phyloP scores from a whole-genome alignment of 2,888 invertebrate species.

The Leptogaster cylindrica region DNA sequence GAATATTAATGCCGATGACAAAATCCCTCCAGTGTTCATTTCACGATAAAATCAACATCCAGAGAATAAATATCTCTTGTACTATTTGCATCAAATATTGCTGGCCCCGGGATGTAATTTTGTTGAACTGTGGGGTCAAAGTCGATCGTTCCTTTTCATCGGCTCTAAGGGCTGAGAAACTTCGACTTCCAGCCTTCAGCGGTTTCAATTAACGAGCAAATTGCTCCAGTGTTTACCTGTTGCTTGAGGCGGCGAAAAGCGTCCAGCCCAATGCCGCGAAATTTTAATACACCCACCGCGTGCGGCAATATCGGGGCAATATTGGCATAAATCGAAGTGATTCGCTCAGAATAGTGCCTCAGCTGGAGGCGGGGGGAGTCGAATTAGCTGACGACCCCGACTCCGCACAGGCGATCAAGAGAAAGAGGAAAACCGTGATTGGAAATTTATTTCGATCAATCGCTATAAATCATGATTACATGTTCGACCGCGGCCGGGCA shows the following conservation, averaged over 20 bases:
- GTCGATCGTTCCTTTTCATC: too few species aligned
- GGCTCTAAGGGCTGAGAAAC: not conserved
- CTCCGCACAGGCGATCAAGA: not conserved
- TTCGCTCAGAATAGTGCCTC: constrained; percentile 4
- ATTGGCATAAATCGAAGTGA: constrained; percentile 9
- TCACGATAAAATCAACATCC: too few species aligned
- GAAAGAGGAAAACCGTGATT: constrained; percentile 38
- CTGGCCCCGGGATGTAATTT: too few species aligned
- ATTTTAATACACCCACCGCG: constrained; percentile 6
- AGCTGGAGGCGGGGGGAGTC: constrained; percentile 5
- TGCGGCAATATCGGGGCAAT: not conserved
- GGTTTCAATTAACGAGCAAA: constrained; percentile 26
- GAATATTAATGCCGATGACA: too few species aligned
- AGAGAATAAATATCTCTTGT: too few species aligned
- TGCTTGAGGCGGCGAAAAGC: constrained; percentile 16
- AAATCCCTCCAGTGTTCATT: too few species aligned
- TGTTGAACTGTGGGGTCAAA: too few species aligned
- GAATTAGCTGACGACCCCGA: not conserved
- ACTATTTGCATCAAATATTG: too few species aligned
- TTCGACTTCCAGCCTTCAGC: constrained; percentile 17
- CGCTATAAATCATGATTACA: constrained; percentile 40
- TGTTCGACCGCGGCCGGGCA: too few species aligned
- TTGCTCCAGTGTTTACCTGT: constrained; percentile 30
- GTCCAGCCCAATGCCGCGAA: not conserved
- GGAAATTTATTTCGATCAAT: constrained; percentile 39